Base-by-base conservation (phyloP, 2,113 vertebrate species). In the Microcebus griseorufus region DNA sequence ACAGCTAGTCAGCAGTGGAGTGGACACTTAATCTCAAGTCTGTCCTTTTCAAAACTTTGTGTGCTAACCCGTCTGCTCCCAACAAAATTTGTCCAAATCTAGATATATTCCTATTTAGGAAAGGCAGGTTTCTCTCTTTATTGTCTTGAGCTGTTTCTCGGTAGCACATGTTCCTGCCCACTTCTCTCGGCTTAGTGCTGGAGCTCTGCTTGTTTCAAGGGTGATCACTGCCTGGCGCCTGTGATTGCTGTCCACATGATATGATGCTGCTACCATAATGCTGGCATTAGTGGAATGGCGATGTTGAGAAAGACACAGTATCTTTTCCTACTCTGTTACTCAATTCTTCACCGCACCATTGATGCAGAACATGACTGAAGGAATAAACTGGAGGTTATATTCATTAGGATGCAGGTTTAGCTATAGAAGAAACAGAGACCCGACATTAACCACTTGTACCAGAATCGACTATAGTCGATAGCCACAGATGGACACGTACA, bases 241-340 rank as follows among this genome's bases (percentile, higher is more conserved):
- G 9, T 32, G 7, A 10, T 9, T 0, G 1, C 11, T 39, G 55
- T 80, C 70, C 65, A 73, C 1, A 14, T 25, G 39, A 51, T 14
- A 53, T 0, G 17, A 8, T 23, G 10, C 64, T 45, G n/a, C 18
- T 34, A 22, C 23, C 12, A 0, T 17, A 37, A 5, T 22, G 22
- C 18, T 16, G 18, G 62, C 53, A 27, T 89, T 23, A 20, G 37
- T 32, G 55, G 55, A 60, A 64, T 34, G 22, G 16, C 22, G 20
- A 12, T 14, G 23, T 13, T 32, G 32, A 86, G 65, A 81, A 86
- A 73, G 51, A 48, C 27, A 58, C 20, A 42, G 1, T 29, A 20
- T 18, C 34, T 67, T 45, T 75, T 53, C 20, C 3, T 79, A 22
- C 37, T 42, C 34, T 48, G 32, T 76, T n/a, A 34, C 37, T 85